Conservation (phyloP, 1,140 invertebrate genomes). For the Lordiphosa collinella region DNA sequence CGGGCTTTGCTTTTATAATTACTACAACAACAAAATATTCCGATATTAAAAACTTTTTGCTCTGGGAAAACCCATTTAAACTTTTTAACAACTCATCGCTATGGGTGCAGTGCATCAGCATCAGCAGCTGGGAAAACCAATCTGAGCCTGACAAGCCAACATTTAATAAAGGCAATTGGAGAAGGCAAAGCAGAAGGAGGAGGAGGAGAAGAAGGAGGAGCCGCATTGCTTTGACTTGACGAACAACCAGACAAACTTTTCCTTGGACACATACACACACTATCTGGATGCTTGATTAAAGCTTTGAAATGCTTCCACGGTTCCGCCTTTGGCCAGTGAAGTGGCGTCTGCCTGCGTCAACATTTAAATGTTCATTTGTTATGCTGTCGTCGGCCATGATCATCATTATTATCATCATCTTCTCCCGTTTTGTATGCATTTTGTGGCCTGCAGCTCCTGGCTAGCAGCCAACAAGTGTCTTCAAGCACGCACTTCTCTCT, state of each 20-base stretch:
- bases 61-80: conserved; percentile 68
- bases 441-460: conserved; percentile 24
- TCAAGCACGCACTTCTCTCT: conserved; percentile 58
- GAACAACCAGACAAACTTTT: conserved; percentile 44
- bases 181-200: conserved; percentile 16
- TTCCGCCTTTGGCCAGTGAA: conserved; percentile 26
- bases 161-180: conserved; percentile 64
- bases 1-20: too few species aligned
- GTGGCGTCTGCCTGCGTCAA: conserved; percentile 54
- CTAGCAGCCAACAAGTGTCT: conserved; percentile 70
- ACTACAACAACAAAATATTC: conserved; percentile 34
- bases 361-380: conserved; percentile 76
- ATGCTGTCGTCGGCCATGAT: conserved; percentile 61
- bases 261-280: conserved; percentile 5
- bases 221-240: conserved; percentile 40
- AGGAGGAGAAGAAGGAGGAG: conserved; percentile 9
- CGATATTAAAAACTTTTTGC: conserved; percentile 33
- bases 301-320: conserved; percentile 30
- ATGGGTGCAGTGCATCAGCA: conserved; percentile 11
- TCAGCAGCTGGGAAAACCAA: conserved; percentile 39
- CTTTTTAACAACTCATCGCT: conserved; percentile 68
- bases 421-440: conserved; percentile 19
- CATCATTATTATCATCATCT: conserved; percentile 35
- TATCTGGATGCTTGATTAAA: conserved; percentile 69
- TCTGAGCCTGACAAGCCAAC: conserved; percentile 67